These are phyloP conservation scores for Drosophila neoperkinsi DNA, from an alignment of 2,888 invertebrate genomes.

Conservation along the genomic window DNA sequence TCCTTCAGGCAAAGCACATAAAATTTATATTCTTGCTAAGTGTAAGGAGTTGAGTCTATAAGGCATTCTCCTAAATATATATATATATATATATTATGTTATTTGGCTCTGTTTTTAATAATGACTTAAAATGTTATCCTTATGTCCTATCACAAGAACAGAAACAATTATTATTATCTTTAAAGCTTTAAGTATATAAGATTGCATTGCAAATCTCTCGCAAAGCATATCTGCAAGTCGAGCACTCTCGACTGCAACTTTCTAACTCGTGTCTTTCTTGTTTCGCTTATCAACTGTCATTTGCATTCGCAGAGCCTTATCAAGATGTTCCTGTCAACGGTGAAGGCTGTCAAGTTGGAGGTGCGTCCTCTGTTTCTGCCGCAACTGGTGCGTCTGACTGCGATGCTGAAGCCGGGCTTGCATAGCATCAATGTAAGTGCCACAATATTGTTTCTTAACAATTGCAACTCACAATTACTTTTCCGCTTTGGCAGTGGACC, in stretches of 20 bases:
- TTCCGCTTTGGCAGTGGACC: conserved; percentile 92
- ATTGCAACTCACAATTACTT: conserved; percentile 7
- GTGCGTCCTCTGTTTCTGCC: conserved; percentile 96
- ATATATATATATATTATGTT: neutral
- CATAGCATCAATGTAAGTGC: conserved; percentile 88
- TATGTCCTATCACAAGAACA: neutral
- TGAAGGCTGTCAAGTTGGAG: conserved; percentile 92
- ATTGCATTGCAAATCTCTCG: neutral
- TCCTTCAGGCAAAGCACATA: neutral
- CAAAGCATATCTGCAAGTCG: neutral
- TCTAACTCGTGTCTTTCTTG: neutral
- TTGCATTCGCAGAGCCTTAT: conserved; percentile 88
- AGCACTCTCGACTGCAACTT: neutral
- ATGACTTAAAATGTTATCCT: neutral
- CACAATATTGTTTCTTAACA: neutral
- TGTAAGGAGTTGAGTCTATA: neutral
- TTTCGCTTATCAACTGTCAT: neutral
- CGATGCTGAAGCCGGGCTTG: conserved; percentile 93
- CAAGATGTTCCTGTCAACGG: conserved; percentile 90
- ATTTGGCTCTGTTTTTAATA: neutral
- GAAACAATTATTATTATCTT: neutral
- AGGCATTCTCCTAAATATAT: neutral
- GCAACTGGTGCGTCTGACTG: conserved; percentile 93
- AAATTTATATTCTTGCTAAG: neutral
- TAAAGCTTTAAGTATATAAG: neutral